These are phyloP conservation scores for Aspidiotus rigidus DNA, from an alignment of 2,888 invertebrate species.

Conservation along the genomic window DNA sequence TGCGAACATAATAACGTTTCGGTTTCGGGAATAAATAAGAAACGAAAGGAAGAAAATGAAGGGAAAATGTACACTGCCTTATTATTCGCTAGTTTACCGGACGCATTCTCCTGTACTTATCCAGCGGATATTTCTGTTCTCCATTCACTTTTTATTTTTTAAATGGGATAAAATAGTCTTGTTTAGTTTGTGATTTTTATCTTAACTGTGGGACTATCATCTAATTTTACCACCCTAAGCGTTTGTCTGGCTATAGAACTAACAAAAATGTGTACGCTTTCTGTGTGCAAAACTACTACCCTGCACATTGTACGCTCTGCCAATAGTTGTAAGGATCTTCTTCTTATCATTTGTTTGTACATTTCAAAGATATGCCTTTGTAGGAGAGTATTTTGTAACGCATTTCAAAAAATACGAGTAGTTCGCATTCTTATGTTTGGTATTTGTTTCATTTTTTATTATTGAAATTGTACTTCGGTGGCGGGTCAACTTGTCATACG, in stretches of 20 bases:
- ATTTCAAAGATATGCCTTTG: conserved; percentile 8
- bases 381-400: not conserved
- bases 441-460: no score
- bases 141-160: conserved; percentile 14
- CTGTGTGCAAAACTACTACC: not conserved
- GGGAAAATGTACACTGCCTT: no score
- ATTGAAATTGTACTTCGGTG: no score
- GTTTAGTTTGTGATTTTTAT: conserved; percentile 25
- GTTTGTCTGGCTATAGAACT: not conserved
- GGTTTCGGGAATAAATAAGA: conserved; percentile 6
- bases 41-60: no score
- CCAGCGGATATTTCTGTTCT: conserved; percentile 18
- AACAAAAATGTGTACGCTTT: not conserved
- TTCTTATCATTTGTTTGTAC: conserved; percentile 17
- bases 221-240: conserved; percentile 26
- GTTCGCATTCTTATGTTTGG: no score
- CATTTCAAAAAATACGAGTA: no score
- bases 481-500: no score
- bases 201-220: conserved; percentile 25
- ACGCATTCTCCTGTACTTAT: conserved; percentile 14
- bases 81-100: no score
- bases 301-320: not conserved
- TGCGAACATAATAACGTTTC: conserved; percentile 26
- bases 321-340: conserved; percentile 14
- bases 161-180: conserved; percentile 26